Conservation (phyloP, 1,140 invertebrate genomes). For the Cheumatopsyche charites region DNA sequence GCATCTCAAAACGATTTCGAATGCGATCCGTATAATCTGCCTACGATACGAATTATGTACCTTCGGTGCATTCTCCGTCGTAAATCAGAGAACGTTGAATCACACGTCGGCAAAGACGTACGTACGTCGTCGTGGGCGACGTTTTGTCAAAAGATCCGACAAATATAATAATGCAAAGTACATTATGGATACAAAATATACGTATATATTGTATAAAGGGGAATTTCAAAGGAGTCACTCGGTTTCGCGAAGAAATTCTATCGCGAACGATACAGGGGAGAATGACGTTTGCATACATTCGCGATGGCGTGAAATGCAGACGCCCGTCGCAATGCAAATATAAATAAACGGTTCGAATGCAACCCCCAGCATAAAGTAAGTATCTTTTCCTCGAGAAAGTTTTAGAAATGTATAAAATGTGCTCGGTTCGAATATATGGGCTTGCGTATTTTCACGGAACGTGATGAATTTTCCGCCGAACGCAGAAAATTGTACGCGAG, state of each 20-base stretch:
- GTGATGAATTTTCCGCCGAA: no score
- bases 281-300: constrained; percentile 25
- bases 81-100: constrained; percentile 8
- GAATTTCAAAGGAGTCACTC: not conserved
- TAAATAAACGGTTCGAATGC: constrained; percentile 10
- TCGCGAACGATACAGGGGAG: constrained; percentile 2
- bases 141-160: not conserved
- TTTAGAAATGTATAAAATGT: no score
- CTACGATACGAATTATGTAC: no score
- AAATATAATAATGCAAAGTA: not conserved
- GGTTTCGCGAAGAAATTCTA: not conserved
- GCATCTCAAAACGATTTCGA: no score
- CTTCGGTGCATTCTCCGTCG: not conserved
- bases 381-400: no score
- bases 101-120: not conserved
- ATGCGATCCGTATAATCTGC: no score
- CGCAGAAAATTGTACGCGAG: no score
- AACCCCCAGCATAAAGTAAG: not conserved
- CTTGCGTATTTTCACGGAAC: no score
- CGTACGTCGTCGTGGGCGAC: not conserved
- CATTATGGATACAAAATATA: not conserved
- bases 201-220: no score
- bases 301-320: constrained; percentile 19
- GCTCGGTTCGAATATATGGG: no score
- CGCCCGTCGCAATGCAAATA: constrained; percentile 13